Base-by-base conservation (phyloP, 2,888 invertebrate species). In the Zaprionus obscuricornis region DNA sequence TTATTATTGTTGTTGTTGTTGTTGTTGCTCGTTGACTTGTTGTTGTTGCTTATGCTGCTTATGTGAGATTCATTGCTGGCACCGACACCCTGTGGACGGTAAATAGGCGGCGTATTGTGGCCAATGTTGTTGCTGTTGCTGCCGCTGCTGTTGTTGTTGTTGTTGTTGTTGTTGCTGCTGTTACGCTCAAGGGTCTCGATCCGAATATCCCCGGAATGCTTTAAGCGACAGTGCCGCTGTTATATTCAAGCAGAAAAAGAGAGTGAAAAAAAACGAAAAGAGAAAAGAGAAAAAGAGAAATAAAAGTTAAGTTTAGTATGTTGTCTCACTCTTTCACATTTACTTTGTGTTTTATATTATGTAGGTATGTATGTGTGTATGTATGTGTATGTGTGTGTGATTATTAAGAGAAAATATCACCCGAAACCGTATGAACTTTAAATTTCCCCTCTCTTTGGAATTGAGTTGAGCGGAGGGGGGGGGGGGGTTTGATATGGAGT, bases 161-260 rank as follows among this genome's bases (percentile, higher is more conserved):
- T n/a, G n/a, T n/a, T n/a, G n/a, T n/a, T n/a, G n/a, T n/a, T n/a
- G n/a, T n/a, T n/a, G n/a, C n/a, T n/a, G n/a, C n/a, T n/a, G n/a
- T n/a, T 74, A 20, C 90, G 88, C 83, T 90, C 90, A 85, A 90
- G 89, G 79, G 91, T 90, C 78, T 93, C 92, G 69, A 95, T 94
- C 89, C 93, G 93, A 82, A 95, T 94, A 78, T 94, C 92, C 75
- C 95, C 95, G 86, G 93, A 93, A 90, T 95, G 95, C 89, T 95
- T 95, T 91, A 95, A 91, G 64, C 95, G 93, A 90, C 95, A 95
- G 85, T 95, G 95, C 87, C 95, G 93, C 95, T 95, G 90, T 78
- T n/a, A n/a, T n/a, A n/a, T n/a, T n/a, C n/a, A n/a, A n/a, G n/a
- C n/a, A n/a, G n/a, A n/a, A n/a, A n/a, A n/a, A n/a, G n/a, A n/a